These are phyloP conservation scores for Sphenodon punctatus DNA, from an alignment of 2,797 vertebrate species.

Conservation along the genomic window DNA sequence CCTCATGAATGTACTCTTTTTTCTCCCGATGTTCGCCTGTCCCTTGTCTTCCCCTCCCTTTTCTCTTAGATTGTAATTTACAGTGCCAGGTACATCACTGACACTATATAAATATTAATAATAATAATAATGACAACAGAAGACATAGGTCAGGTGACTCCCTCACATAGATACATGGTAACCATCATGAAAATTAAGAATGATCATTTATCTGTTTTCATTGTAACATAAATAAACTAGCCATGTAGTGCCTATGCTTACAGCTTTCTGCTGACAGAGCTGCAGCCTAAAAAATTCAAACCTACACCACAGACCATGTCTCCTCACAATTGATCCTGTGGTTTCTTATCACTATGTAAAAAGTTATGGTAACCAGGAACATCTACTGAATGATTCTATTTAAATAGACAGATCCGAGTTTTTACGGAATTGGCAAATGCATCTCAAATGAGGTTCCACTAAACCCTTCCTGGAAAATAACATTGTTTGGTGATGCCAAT, in stretches of 20 bases:
- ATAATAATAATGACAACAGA: no score
- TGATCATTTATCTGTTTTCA: background rate
- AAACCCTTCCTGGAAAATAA: background rate
- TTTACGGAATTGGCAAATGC: background rate
- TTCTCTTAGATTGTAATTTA: no score
- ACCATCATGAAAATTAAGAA: background rate
- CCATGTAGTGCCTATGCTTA: background rate
- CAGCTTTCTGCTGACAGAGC: background rate
- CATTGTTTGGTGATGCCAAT: background rate
- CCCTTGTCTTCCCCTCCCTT: no score
- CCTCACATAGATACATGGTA: background rate
- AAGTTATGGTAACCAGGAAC: slow-evolving; percentile 25
- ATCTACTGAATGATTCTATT: background rate
- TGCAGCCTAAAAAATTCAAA: background rate
- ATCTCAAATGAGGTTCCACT: background rate
- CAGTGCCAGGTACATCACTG: no score
- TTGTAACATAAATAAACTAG: background rate
- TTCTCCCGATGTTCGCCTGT: no score
- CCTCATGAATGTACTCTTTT: no score
- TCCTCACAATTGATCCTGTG: background rate
- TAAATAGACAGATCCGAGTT: background rate
- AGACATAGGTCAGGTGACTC: background rate
- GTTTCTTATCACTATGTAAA: slow-evolving; percentile 17
- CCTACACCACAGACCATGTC: background rate
- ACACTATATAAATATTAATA: no score